phyloP scores from a whole-genome alignment of 2,113 vertebrate genomes.

The Nestor notabilis region DNA sequence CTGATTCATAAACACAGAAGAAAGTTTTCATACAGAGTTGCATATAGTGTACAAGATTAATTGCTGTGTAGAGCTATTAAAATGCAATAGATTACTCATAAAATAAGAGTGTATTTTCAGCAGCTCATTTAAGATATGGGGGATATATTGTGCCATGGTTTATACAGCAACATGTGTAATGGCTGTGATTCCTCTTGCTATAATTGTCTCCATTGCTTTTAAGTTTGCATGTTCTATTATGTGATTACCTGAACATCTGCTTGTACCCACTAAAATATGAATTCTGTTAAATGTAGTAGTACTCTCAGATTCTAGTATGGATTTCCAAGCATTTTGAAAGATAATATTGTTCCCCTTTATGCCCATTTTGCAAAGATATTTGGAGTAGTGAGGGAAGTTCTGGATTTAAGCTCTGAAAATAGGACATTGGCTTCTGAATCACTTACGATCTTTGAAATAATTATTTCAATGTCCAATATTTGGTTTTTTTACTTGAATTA shows the following conservation, averaged over 20 bases:
- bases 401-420: not conserved
- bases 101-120: not conserved
- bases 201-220: not conserved
- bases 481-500: not conserved
- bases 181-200: not conserved
- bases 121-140: not conserved
- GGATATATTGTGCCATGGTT: not conserved
- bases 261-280: not conserved
- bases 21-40: not conserved
- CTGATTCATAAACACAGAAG: not conserved
- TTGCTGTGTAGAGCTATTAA: not conserved
- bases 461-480: not conserved
- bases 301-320: not conserved
- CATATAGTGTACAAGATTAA: not conserved
- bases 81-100: not conserved
- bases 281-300: not conserved
- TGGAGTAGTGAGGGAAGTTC: not conserved
- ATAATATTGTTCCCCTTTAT: not conserved
- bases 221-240: not conserved
- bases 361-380: not conserved
- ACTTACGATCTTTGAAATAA: not conserved
- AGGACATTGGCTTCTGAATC: not conserved
- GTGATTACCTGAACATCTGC: not conserved
- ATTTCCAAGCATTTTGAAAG: not conserved
- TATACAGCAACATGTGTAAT: not conserved